A percentile compares a stretch with the other conserved stretches of the same genome.
Conservation (phyloP, 2,888 invertebrate genomes). For the Drosophila testacea region DNA sequence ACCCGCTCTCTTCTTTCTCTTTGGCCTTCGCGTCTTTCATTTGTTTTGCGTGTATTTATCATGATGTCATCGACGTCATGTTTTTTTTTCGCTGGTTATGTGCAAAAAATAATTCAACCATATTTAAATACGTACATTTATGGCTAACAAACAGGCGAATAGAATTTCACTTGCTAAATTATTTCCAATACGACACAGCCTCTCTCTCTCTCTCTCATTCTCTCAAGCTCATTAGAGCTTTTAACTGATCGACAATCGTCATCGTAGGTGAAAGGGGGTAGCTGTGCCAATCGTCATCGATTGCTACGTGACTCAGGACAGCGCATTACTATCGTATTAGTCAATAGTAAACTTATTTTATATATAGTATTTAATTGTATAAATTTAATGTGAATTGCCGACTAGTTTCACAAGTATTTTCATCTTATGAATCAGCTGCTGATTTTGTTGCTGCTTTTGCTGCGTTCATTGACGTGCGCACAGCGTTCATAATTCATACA, state of each 20-base stretch:
- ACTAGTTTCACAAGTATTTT: slow-evolving; percentile 19
- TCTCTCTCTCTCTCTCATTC: neutral
- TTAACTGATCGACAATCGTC: slow-evolving; percentile 29
- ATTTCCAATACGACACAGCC: slow-evolving; percentile 11
- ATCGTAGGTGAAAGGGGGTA: slow-evolving; percentile 3
- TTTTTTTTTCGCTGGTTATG: slow-evolving; percentile 32
- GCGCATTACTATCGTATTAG: slow-evolving; percentile 23
- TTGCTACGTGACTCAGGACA: slow-evolving; percentile 40
- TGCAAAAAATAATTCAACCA: slow-evolving; percentile 35
- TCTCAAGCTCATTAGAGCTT: slow-evolving; percentile 8
- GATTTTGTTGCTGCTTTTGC: slow-evolving; percentile 25
- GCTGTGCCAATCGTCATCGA: slow-evolving; percentile 27
- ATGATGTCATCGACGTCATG: slow-evolving; percentile 54
- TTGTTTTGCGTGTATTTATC: slow-evolving; percentile 32
- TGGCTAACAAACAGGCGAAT: slow-evolving; percentile 9
- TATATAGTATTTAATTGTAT: slow-evolving; percentile 10
- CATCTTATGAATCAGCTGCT: slow-evolving; percentile 64
- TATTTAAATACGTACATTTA: slow-evolving; percentile 30
- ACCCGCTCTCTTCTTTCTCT: slow-evolving; percentile 13
- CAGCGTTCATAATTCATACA: slow-evolving; percentile 61
- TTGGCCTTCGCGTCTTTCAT: slow-evolving; percentile 28
- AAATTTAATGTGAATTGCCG: slow-evolving; percentile 13
- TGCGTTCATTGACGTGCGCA: slow-evolving; percentile 59
- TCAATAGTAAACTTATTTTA: slow-evolving; percentile 24
- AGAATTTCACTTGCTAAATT: slow-evolving; percentile 38